Percentiles rank a stretch among this genome's conserved stretches.
Evolutionary conservation across 2,888 invertebrate genomes (phyloP).

Genomic region (Tromatobia lineatoria): DNA sequence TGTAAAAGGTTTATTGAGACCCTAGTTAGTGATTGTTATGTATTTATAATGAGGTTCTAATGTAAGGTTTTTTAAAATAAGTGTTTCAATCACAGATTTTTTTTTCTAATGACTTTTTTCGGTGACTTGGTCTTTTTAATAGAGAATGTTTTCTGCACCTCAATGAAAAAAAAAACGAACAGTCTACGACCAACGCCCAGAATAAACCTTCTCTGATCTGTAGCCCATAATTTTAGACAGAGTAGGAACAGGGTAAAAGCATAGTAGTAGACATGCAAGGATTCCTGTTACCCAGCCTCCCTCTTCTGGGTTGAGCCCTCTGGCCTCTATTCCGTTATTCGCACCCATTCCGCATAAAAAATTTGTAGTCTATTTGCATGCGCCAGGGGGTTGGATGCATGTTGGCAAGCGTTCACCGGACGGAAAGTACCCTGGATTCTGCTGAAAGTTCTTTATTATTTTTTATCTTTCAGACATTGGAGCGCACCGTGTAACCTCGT

Average conservation of each 20-base stretch:
- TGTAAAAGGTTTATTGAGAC: too few species aligned
- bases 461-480: constrained; percentile 1
- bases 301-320: constrained; percentile 10
- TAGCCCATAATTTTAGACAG: neutral
- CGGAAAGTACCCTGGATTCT: constrained; percentile 12
- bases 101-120: too few species aligned
- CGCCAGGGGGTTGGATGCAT: constrained; percentile 14
- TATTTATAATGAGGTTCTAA: too few species aligned
- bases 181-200: constrained; percentile 6
- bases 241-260: neutral
- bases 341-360: constrained; percentile 67
- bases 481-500: neutral
- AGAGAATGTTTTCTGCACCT: neutral
- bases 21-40: too few species aligned
- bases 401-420: neutral
- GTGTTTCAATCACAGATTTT: too few species aligned
- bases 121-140: too few species aligned
- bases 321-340: constrained; percentile 69
- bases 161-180: neutral
- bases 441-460: neutral
- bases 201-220: neutral
- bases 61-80: too few species aligned
- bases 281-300: constrained; percentile 17
- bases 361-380: constrained; percentile 68
- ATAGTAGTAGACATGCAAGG: neutral